Percentiles rank a stretch among this genome's conserved stretches.
phyloP scores from a whole-genome alignment of 2,888 invertebrate species.

The Loripinus fragilis region DNA sequence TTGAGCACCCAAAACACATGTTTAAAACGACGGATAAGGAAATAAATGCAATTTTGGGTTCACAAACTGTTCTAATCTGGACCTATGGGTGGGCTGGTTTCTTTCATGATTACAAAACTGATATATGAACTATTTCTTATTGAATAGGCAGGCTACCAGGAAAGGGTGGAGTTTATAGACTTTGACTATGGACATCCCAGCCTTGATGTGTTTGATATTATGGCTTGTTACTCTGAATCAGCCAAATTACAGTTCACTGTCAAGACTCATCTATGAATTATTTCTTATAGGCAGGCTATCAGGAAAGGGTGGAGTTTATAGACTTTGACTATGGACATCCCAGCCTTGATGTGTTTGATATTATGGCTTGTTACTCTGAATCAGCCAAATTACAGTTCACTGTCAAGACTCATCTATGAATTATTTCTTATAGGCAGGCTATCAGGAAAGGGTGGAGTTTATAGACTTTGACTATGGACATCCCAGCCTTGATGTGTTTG shows the following conservation, averaged over 20 bases:
- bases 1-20: no score
- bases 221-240: conserved; percentile 64
- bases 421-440: not conserved
- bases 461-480: conserved; percentile 63
- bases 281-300: not conserved
- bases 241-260: conserved; percentile 61
- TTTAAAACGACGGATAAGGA: no score
- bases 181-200: conserved; percentile 62
- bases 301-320: conserved; percentile 65
- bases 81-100: no score
- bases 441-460: conserved; percentile 67
- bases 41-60: no score
- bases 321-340: conserved; percentile 65
- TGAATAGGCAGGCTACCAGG: conserved; percentile 47
- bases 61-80: no score
- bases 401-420: no score
- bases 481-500: conserved; percentile 65
- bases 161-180: conserved; percentile 64
- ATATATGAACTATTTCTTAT: no score
- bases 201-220: conserved; percentile 65
- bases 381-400: conserved; percentile 58
- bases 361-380: conserved; percentile 67
- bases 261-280: no score
- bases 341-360: conserved; percentile 63
- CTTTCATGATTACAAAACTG: no score